These are phyloP conservation scores for Oncorhynchus mykiss DNA, from an alignment of 2,113 vertebrate genomes.

Conservation along the genomic window DNA sequence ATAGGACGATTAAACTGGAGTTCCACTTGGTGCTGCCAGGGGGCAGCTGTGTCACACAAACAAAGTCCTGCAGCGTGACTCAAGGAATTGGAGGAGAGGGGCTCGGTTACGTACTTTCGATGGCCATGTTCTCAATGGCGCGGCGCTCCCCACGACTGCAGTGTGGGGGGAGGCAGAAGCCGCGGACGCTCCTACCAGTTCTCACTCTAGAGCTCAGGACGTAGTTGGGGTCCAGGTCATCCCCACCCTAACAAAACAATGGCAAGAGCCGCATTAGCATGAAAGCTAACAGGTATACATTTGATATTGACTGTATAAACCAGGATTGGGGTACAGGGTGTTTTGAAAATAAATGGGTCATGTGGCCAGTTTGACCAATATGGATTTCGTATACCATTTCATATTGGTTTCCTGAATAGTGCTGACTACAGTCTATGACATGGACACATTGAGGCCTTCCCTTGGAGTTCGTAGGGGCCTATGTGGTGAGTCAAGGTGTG, in stretches of 20 bases:
- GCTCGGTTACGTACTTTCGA: slow-evolving; percentile 77
- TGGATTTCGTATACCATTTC: background rate
- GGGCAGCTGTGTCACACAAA: background rate
- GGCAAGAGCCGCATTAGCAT: background rate
- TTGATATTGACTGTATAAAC: background rate
- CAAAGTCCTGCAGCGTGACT: background rate
- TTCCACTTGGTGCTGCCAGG: background rate
- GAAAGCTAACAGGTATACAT: background rate
- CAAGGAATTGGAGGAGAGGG: background rate
- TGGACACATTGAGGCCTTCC: no score
- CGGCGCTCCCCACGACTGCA: slow-evolving; percentile 94
- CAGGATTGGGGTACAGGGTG: background rate
- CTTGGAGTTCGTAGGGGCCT: no score
- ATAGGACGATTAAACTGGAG: background rate
- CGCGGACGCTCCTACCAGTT: slow-evolving; percentile 92
- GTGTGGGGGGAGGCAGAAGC: slow-evolving; percentile 93
- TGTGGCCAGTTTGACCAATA: no score
- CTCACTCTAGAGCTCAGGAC: slow-evolving; percentile 94
- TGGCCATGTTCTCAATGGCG: slow-evolving; percentile 87
- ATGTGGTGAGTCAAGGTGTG: no score
- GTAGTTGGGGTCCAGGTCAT: slow-evolving; percentile 92
- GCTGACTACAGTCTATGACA: no score
- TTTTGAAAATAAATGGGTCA: background rate
- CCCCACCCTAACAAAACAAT: slow-evolving; percentile 80
- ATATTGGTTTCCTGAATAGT: background rate